Evolutionary conservation across 2,797 vertebrate genomes (phyloP).

Genomic region (Pteropus rufus): DNA sequence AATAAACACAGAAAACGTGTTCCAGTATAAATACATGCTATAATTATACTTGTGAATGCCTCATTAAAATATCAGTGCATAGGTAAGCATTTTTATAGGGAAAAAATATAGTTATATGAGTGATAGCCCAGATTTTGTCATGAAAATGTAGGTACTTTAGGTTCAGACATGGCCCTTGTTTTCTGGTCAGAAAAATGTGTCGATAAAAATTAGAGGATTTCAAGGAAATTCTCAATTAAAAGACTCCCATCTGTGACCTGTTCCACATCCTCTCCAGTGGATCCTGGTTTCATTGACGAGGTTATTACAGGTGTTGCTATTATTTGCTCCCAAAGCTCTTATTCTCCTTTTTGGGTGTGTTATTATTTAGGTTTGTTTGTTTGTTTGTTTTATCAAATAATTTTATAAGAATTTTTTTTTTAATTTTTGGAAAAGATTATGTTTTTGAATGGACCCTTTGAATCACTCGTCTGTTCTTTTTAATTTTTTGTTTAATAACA

Average conservation of each 20-base stretch:
- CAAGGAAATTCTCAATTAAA: not conserved
- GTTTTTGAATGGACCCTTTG: not conserved
- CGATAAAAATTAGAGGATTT: not conserved
- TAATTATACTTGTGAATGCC: not conserved
- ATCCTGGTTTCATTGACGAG: not conserved
- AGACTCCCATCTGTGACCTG: not conserved
- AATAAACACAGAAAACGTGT: not conserved
- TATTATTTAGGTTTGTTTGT: not conserved
- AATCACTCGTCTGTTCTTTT: not conserved
- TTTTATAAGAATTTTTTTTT: not conserved
- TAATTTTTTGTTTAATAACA: not conserved
- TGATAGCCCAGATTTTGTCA: not conserved
- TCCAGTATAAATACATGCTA: not conserved
- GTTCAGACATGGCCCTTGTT: not conserved
- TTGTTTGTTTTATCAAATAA: not conserved
- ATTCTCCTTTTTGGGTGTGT: not conserved
- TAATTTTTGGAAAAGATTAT: not conserved
- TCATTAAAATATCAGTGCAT: not conserved
- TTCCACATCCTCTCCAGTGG: not conserved
- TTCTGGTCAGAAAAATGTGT: not conserved
- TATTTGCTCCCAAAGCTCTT: not conserved
- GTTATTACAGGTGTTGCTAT: not conserved
- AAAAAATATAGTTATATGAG: not conserved
- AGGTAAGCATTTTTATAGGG: not conserved
- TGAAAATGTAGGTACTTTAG: not conserved